phyloP scores from a whole-genome alignment of 1,140 invertebrate genomes.

The Aleiodes sp. region DNA sequence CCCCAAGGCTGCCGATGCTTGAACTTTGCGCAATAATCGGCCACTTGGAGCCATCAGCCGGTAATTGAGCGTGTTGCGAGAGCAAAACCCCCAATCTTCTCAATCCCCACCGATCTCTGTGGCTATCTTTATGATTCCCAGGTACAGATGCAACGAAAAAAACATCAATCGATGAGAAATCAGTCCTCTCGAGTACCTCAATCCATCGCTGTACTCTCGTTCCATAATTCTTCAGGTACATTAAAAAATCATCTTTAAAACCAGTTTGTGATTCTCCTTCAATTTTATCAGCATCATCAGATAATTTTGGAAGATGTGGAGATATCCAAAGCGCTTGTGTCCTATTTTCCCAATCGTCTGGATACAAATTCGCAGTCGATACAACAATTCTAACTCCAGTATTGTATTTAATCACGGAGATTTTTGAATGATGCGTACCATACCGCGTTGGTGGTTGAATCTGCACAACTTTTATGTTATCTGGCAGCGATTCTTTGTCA shows the following conservation, averaged over 20 bases:
- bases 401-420: constrained; percentile 89
- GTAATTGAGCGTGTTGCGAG: constrained; percentile 71
- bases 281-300: constrained; percentile 65
- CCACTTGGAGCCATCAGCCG: constrained; percentile 69
- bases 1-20: constrained; percentile 87
- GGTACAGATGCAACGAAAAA: constrained; percentile 87
- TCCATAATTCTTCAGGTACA: constrained; percentile 83
- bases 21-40: constrained; percentile 85
- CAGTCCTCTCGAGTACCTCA: constrained; percentile 74
- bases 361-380: constrained; percentile 91
- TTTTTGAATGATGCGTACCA: constrained; percentile 93
- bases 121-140: constrained; percentile 75
- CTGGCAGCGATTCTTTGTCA: constrained; percentile 67
- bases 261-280: constrained; percentile 84
- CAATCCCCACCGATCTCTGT: constrained; percentile 75
- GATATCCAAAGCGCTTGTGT: constrained; percentile 93
- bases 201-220: constrained; percentile 78
- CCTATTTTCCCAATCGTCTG: constrained; percentile 92
- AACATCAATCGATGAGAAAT: constrained; percentile 86
- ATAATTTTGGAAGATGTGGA: constrained; percentile 75
- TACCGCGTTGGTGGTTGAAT: constrained; percentile 75
- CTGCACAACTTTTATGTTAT: constrained; percentile 75
- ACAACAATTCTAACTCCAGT: constrained; percentile 85
- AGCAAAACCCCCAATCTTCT: constrained; percentile 74
- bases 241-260: constrained; percentile 87